A percentile compares a stretch with the other conserved stretches of the same genome.
Conservation (phyloP, 2,888 invertebrate genomes). For the Melanchra persicariae region DNA sequence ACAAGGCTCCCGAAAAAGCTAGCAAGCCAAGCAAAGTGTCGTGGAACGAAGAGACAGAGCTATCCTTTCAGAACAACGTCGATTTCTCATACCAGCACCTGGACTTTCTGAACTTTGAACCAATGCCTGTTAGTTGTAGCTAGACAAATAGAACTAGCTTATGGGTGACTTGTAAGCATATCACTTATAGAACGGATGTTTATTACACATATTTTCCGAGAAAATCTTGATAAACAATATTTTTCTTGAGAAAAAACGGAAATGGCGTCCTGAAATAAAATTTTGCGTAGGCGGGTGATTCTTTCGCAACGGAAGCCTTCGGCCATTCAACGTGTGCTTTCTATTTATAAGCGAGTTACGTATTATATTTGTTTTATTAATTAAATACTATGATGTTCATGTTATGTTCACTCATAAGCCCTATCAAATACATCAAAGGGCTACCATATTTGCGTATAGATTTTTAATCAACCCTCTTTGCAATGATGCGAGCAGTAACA, state of each 20-base stretch:
- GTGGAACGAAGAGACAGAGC: slow-evolving; percentile 76
- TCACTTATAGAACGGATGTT: slow-evolving; percentile 49
- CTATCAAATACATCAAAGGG: slow-evolving; percentile 33
- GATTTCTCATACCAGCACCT: slow-evolving; percentile 81
- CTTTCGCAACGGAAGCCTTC: slow-evolving; percentile 14
- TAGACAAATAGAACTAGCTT: slow-evolving; percentile 52
- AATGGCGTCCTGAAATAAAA: slow-evolving; percentile 8
- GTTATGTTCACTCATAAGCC: slow-evolving; percentile 8
- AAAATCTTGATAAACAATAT: slow-evolving; percentile 1
- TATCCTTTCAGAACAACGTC: slow-evolving; percentile 67
- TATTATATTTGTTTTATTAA: slow-evolving; percentile 9
- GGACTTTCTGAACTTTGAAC: slow-evolving; percentile 85
- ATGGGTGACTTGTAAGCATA: slow-evolving; percentile 66
- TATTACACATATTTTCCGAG: not conserved
- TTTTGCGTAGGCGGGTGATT: slow-evolving; percentile 3
- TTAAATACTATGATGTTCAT: slow-evolving; percentile 15
- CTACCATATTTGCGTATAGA: slow-evolving; percentile 16
- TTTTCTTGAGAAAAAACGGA: slow-evolving; percentile 5
- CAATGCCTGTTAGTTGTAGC: slow-evolving; percentile 85
- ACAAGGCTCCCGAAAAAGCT: slow-evolving; percentile 77
- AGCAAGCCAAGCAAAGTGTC: slow-evolving; percentile 69
- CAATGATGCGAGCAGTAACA: slow-evolving; percentile 8
- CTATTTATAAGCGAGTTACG: slow-evolving; percentile 9
- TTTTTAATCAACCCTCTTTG: slow-evolving; percentile 7
- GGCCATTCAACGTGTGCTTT: not conserved